A percentile compares a stretch with the other conserved stretches of the same genome.
Evolutionary conservation across 2,797 vertebrate species (phyloP).

Genomic region (Fratercula arctica): DNA sequence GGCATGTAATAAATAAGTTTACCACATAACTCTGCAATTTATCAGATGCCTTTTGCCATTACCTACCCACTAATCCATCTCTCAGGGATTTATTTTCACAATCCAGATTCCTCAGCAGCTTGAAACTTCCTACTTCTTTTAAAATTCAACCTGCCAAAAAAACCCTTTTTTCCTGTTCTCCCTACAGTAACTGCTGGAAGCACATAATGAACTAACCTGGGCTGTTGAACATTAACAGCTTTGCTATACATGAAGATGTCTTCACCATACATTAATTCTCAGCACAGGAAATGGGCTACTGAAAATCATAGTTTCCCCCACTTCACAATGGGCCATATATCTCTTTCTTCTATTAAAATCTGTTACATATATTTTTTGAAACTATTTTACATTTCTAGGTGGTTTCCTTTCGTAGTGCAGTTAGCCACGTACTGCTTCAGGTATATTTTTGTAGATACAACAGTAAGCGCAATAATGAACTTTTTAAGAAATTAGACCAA

Average conservation of each 20-base stretch:
- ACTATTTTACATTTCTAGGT: not conserved
- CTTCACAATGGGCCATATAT: not conserved
- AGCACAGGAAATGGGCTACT: not conserved
- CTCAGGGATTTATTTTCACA: slow-evolving; percentile 24
- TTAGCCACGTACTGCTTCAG: not conserved
- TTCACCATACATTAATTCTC: not conserved
- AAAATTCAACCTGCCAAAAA: not conserved
- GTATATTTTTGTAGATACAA: not conserved
- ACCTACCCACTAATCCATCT: slow-evolving; percentile 48
- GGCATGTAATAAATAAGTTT: slow-evolving; percentile 55
- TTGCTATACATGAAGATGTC: not conserved
- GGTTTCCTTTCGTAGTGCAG: not conserved
- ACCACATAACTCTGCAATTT: slow-evolving; percentile 36
- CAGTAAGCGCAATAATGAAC: not conserved
- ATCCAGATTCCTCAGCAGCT: not conserved
- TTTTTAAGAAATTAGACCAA: not conserved
- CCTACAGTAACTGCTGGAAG: not conserved
- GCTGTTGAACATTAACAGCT: not conserved
- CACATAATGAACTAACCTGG: not conserved
- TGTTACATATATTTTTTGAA: not conserved
- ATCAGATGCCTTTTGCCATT: slow-evolving; percentile 48
- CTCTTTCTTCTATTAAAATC: not conserved
- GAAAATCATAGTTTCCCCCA: not conserved
- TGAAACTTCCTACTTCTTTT: not conserved
- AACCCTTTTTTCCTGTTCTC: not conserved